Evolutionary conservation across 1,140 invertebrate genomes (phyloP), one percentile per base, ranked within the genome.

Genomic region (Drosophila chauvacae): DNA sequence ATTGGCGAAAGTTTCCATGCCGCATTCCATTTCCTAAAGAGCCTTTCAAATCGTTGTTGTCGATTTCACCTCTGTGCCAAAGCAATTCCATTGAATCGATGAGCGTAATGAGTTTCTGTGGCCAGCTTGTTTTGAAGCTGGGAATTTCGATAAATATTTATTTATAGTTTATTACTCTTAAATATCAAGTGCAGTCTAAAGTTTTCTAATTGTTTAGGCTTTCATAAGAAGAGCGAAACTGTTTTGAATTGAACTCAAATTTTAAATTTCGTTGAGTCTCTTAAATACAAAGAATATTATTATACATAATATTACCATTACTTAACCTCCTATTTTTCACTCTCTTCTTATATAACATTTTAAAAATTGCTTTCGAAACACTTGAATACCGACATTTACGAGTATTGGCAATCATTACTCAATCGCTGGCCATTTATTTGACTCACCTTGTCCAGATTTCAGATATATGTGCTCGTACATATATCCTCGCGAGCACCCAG

Each of bases 31-130:
- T 73, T 51, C 11, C 45, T 28, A 45, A 42, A 53, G 47, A 73
- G 69, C 69, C 48, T 62, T 73, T 74, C 26, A 35, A 53, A 62
- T 48, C 16, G 57, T 47, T 62, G 28, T 14, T 62, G 37, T 73
- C 61, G 61, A 33, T 58, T 65, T 18, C 3, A 45, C 51, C 62
- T 61, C 39, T 14, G 30, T 16, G 3, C 55, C 35, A 51, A 41
- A 28, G 39, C 47, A 18, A 51, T 76, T 59, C 35, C 41, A 83
- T 83, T 47, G 57, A 83, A 87, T 87, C 80, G 53, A 53, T 20
- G 28, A 50, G 20, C 57, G 71, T 82, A 87, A 87, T 87, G 83
- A 87, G 71, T 77, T 80, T 83, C 63, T 68, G 76, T 72, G 76
- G 77, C 26, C 44, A 37, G 51, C 50, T 72, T 77, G 56, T 56